Evolutionary conservation across 2,113 vertebrate genomes (phyloP), one percentile per base, ranked within the genome.

Genomic region (Aviceda subcristata): DNA sequence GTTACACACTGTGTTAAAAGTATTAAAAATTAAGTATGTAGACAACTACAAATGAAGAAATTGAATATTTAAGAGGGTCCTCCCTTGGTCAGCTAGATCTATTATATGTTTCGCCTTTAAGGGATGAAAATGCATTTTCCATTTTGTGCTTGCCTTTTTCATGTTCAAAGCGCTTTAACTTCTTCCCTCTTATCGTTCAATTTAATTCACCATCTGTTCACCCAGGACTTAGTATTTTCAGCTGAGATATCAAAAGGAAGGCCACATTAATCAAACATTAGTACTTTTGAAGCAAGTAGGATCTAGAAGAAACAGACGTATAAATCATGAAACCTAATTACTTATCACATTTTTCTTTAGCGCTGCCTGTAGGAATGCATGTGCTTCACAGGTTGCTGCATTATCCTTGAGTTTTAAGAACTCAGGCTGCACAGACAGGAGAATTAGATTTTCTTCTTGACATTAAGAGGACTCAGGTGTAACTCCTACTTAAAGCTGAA

Each of bases 181-280:
- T 90, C 73, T 86, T 94, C 17, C 27, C 46, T 90, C 83, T 97
- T 94, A 91, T 92, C 55, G 90, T 94, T 97, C 90, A 86, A 88
- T 95, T 95, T 96, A 95, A 92, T 89, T 78, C 90, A 76, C 86
- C 90, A 94, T 92, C 92, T 98, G 77, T 94, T 97, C 86, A 92
- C 80, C 50, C 56, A 74, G 90, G 94, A 95, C 64, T 96, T 90
- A 72, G 90, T 87, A 89, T 93, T 97, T 98, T 97, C 84, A 95
- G 85, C 73, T 95, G 91, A 97, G 87, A 90, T 96, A 84, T 96
- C 90, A 92, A 97, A 95, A 91, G 36, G 69, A 95, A 96, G 77
- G 86, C 82, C 53, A 84, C 82, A 96, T 97, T 96, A 97, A 97
- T 97, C 97, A 97, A 96, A 93, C 75, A 89, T 90, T 91, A 95